Evolutionary conservation across 2,888 invertebrate species (phyloP).

Genomic region (Litoditis marina): DNA sequence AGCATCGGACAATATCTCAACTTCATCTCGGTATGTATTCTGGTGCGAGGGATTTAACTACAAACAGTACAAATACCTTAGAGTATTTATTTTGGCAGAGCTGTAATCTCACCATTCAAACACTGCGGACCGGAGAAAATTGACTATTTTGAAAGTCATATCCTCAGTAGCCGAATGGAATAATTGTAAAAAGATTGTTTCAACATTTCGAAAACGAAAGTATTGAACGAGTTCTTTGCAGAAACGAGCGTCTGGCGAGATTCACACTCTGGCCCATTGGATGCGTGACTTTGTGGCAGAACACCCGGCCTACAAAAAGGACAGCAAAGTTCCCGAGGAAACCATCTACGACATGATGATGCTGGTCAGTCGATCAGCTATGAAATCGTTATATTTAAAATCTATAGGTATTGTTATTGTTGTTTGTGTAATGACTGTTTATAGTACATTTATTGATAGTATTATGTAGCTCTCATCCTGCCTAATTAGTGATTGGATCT

Average conservation of each 20-base stretch:
- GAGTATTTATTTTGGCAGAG: too few species aligned
- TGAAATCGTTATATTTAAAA: too few species aligned
- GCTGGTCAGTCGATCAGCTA: constrained; percentile 29
- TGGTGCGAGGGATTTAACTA: neutral
- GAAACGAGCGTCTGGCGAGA: constrained; percentile 74
- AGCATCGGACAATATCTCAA: constrained; percentile 92
- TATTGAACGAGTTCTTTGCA: constrained; percentile 65
- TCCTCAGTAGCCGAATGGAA: too few species aligned
- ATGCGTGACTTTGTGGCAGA: constrained; percentile 81
- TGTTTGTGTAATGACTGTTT: too few species aligned
- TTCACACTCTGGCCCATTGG: constrained; percentile 90
- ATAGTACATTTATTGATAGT: too few species aligned
- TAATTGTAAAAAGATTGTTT: neutral
- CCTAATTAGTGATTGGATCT: too few species aligned
- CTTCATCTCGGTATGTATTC: constrained; percentile 41
- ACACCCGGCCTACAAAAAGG: constrained; percentile 75
- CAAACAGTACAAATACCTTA: neutral
- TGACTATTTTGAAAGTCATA: too few species aligned
- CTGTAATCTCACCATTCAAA: too few species aligned
- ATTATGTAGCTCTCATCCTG: too few species aligned
- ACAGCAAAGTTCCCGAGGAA: constrained; percentile 81
- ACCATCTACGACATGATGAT: constrained; percentile 84
- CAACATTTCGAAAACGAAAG: constrained; percentile 16
- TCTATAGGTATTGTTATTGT: too few species aligned
- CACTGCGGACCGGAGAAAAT: too few species aligned